Base-by-base conservation (phyloP, 2,888 invertebrate genomes). In the Kuschelorhynchus macadamiae region DNA sequence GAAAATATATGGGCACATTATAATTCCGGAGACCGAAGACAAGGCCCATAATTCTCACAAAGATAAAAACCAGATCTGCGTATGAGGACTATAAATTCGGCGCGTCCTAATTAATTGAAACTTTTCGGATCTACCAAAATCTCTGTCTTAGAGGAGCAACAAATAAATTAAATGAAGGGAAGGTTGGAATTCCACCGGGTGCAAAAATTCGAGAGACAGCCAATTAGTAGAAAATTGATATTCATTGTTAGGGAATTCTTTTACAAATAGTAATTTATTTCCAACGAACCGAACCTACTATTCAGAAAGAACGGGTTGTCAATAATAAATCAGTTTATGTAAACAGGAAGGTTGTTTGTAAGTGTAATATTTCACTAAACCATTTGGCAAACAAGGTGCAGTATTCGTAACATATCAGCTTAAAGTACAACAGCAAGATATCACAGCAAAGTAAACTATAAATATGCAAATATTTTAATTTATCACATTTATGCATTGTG, bases 191-290 rank as follows among this genome's bases (percentile, higher is more conserved):
- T 67, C 67, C 62, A 11, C 14, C 61, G 67, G 70, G 67, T 66
- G 66, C 63, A 70, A 66, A 70, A 67, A 67, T 61, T 62, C 65
- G 55, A 61, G 47, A 57, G 64, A 71, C 66, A 64, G 69, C 77
- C 76, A 78, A 78, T 78, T 78, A 78, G 77, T 70, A 64, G 71
- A 73, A 55, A 74, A 78, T 77, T 76, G 76, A 77, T 76, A 75
- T 76, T 75, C 76, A 75, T 77, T 77, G 76, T 77, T 72, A 62
- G 41, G 55, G 17, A n/a, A 44, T 46, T 44, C 39, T 46, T 55
- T 44, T 55, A 12, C 36, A 39, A 18, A 52, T 52, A 52, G 25
- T 5, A 25, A 25, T 25, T 25, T 25, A 25, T 25, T 25, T 25
- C 3, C 7, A 25, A 7, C 7, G 3, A 25, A 25, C 25, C n/a